phyloP scores from a whole-genome alignment of 2,113 vertebrate genomes.

The Oryzias melastigma region DNA sequence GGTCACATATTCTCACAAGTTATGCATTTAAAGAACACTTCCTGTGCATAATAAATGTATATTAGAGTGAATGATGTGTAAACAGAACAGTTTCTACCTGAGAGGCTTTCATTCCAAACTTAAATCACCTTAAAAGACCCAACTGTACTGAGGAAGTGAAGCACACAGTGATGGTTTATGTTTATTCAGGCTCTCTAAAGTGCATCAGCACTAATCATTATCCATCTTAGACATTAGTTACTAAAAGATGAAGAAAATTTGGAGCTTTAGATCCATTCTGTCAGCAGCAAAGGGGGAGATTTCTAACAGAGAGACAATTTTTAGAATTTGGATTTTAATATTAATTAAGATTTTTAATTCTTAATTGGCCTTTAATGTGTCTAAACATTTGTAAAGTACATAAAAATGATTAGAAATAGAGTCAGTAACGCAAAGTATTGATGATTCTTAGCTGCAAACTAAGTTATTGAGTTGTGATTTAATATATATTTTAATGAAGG shows the following conservation, averaged over 20 bases:
- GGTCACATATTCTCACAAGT: not conserved
- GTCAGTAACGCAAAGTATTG: slow-evolving; percentile 45
- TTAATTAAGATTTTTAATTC: slow-evolving; percentile 14
- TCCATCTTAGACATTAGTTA: slow-evolving; percentile 20
- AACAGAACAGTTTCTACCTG: slow-evolving; percentile 73
- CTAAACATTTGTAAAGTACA: slow-evolving; percentile 12
- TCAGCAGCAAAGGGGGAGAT: slow-evolving; percentile 61
- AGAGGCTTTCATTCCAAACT: slow-evolving; percentile 63
- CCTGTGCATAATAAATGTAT: slow-evolving; percentile 60
- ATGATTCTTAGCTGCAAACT: not conserved
- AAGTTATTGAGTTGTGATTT: too few species aligned
- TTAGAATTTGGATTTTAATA: too few species aligned
- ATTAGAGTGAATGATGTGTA: slow-evolving; percentile 61
- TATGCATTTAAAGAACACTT: slow-evolving; percentile 44
- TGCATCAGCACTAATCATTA: slow-evolving; percentile 15
- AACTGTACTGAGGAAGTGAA: slow-evolving; percentile 24
- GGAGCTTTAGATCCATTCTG: slow-evolving; percentile 29
- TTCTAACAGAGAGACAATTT: slow-evolving; percentile 29
- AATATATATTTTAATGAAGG: not conserved
- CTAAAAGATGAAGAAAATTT: slow-evolving; percentile 9
- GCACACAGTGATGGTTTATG: slow-evolving; percentile 36
- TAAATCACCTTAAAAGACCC: slow-evolving; percentile 39
- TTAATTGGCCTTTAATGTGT: slow-evolving; percentile 10
- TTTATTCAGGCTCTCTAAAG: slow-evolving; percentile 43
- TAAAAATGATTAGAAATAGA: slow-evolving; percentile 12